Evolutionary conservation across 2,797 vertebrate genomes (phyloP).

Genomic region (Novumbra hubbsi): DNA sequence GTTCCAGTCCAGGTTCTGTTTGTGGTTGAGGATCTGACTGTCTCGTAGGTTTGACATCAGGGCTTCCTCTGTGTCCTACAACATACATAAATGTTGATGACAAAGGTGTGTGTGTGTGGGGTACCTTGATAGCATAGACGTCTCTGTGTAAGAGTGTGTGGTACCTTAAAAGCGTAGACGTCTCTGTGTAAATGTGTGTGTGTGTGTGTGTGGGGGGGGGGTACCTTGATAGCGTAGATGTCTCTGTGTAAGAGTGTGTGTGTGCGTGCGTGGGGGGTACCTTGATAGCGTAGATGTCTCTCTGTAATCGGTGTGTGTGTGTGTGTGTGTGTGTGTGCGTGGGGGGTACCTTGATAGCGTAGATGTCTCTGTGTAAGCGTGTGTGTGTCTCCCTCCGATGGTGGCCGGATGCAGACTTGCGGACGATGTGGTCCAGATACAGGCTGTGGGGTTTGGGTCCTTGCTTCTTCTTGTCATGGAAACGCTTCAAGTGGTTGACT

Average conservation of each 20-base stretch:
- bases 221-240: constrained; percentile 94
- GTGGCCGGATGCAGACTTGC: constrained; percentile 86
- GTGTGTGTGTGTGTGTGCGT: not conserved
- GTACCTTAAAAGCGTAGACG: constrained; percentile 81
- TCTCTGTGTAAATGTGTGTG: not conserved
- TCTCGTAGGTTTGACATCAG: constrained; percentile 92
- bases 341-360: constrained; percentile 86
- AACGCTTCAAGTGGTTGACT: constrained; percentile 93
- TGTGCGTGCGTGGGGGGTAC: constrained; percentile 56
- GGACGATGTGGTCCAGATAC: constrained; percentile 95
- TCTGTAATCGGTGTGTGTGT: too few relatives aligned
- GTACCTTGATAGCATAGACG: constrained; percentile 91
- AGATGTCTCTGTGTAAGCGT: constrained; percentile 91
- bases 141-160: too few relatives aligned
- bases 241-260: too few relatives aligned
- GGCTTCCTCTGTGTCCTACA: constrained; percentile 95
- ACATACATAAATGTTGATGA: not conserved
- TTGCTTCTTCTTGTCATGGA: constrained; percentile 97
- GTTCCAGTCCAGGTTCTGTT: constrained; percentile 97
- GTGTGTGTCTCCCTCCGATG: constrained; percentile 88
- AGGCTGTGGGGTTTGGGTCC: constrained; percentile 93
- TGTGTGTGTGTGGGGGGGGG: not conserved
- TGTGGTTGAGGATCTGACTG: constrained; percentile 96
- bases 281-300: constrained; percentile 97
- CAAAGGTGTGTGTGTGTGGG: not conserved